Evolutionary conservation across 2,888 invertebrate genomes (phyloP).

Genomic region (Chaetogeoica ovagalla): DNA sequence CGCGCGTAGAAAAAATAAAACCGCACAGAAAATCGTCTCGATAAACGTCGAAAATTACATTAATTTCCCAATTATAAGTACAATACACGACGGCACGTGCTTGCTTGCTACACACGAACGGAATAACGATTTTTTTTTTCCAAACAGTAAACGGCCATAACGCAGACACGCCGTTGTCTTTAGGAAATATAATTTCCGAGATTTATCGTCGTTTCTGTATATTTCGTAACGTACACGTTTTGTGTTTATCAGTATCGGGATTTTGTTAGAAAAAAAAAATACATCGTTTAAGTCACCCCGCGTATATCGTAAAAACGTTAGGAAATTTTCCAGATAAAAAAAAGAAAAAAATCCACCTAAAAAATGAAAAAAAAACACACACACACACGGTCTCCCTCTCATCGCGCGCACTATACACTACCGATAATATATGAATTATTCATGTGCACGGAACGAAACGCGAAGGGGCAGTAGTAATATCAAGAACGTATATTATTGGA

Average conservation of each 20-base stretch:
- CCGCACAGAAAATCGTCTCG: too few species aligned
- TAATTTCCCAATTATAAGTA: too few species aligned
- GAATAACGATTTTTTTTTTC: neutral
- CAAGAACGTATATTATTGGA: too few species aligned
- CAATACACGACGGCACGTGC: too few species aligned
- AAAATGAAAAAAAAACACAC: too few species aligned
- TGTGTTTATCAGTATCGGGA: neutral
- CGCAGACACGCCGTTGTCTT: neutral
- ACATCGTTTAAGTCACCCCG: conserved; percentile 2
- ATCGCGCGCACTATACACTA: neutral
- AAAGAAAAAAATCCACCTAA: conserved; percentile 15
- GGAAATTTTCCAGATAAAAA: neutral
- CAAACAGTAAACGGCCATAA: neutral
- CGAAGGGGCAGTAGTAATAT: too few species aligned
- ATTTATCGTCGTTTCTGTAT: conserved; percentile 11
- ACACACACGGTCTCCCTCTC: neutral
- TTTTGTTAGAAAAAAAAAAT: neutral
- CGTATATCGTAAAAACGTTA: conserved; percentile 25
- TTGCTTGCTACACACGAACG: neutral
- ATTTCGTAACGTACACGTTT: neutral
- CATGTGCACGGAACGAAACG: too few species aligned
- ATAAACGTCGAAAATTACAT: too few species aligned
- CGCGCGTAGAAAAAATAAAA: too few species aligned
- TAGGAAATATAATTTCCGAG: neutral
- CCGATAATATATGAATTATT: too few species aligned